Evolutionary conservation across 2,797 vertebrate genomes (phyloP), one percentile per base, ranked within the genome.

Genomic region (Alfaro cultratus): DNA sequence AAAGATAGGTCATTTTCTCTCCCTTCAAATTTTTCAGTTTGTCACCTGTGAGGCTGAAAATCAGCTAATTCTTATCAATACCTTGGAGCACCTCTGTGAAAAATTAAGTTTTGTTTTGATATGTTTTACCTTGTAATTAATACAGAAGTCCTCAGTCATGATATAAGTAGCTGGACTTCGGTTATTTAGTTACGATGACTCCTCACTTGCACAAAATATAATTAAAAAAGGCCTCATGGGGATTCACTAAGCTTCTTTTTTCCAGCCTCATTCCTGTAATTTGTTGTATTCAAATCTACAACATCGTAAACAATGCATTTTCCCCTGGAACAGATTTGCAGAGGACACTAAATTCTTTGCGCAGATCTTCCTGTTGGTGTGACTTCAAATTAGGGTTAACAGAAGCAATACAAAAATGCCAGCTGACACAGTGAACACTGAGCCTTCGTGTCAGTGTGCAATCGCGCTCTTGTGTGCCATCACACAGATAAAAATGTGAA

Each of bases 401-500:
- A 80, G 53, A 79, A 79, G 83, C 76, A 1, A 0, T 80, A 88
- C 90, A 90, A 72, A 55, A 55, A 55, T 15, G 60, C 76, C 49
- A 77, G 79, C 57, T 85, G 73, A 83, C 73, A 77, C 72, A 68
- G 51, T 89, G 91, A 92, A 92, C 91, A 72, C 91, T 92, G 91
- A 94, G 86, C 92, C 84, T 83, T 79, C 68, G 57, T 75, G 53
- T 88, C 73, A 74, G 76, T 81, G 81, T 76, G 73, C 80, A 86
- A 74, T 85, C 64, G 76, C 31, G 80, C 85, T 89, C 82, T 83
- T 89, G 82, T 87, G 82, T 84, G 83, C 90, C 87, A 76, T 87
- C 82, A 83, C 83, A 85, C 76, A 88, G 89, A 95, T 94, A 94
- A 93, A 87, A 92, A 55, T 87, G 79, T 81, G 55, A 85, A 76